Conservation (phyloP, 1,140 invertebrate genomes). For the Cyclargus thomasi region DNA sequence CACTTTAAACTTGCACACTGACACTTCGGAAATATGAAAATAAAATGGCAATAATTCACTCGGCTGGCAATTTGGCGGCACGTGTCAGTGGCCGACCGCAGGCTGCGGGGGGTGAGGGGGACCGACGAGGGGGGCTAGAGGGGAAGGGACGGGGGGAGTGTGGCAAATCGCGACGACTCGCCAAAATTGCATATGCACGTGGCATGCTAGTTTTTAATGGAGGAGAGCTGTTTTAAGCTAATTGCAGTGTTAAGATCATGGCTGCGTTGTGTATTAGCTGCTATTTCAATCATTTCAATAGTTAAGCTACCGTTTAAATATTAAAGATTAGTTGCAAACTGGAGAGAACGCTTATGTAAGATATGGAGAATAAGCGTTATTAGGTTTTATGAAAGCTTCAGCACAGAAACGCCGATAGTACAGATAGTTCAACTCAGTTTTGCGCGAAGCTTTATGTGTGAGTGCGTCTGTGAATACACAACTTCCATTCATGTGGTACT, state of each 20-base stretch:
- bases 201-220: slow-evolving; percentile 36
- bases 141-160: slow-evolving; percentile 25
- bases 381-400: too few relatives aligned
- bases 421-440: too few relatives aligned
- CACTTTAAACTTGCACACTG: neutral
- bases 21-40: slow-evolving; percentile 1
- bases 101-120: neutral
- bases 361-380: too few relatives aligned
- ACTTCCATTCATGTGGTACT: too few relatives aligned
- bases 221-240: slow-evolving; percentile 28
- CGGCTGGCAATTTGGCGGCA: slow-evolving; percentile 25
- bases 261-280: too few relatives aligned
- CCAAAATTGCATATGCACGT: slow-evolving; percentile 39
- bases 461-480: too few relatives aligned
- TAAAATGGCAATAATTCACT: slow-evolving; percentile 10
- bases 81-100: slow-evolving; percentile 24
- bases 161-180: slow-evolving; percentile 36
- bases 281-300: too few relatives aligned
- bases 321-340: too few relatives aligned
- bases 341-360: too few relatives aligned
- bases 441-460: too few relatives aligned
- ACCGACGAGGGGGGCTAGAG: slow-evolving; percentile 19
- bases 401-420: too few relatives aligned
- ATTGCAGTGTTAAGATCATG: neutral
- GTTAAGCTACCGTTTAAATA: too few relatives aligned